Conservation (phyloP, 2,797 vertebrate species). For the Cheirogaleus major region DNA sequence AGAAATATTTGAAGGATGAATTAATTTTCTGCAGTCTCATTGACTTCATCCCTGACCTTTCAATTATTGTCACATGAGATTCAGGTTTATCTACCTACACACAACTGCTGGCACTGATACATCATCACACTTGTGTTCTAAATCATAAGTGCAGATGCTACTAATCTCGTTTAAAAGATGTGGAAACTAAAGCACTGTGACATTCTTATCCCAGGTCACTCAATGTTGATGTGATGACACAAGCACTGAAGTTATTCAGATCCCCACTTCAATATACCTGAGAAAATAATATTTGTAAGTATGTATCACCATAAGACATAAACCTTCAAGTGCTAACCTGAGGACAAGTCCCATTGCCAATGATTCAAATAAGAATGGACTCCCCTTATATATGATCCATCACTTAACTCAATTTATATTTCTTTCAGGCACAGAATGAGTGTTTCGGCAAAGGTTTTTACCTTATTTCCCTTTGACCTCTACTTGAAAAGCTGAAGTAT, state of each 20-base stretch:
- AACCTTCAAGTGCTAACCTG: background rate
- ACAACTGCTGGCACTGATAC: background rate
- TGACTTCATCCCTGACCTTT: background rate
- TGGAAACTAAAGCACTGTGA: background rate
- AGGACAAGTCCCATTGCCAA: background rate
- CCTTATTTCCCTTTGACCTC: conserved; percentile 4
- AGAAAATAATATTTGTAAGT: background rate
- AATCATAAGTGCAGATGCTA: background rate
- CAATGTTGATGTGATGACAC: background rate
- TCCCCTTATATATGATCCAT: background rate
- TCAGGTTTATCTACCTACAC: background rate
- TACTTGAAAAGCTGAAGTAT: conserved; percentile 5
- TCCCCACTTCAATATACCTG: background rate
- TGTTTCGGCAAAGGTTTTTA: background rate
- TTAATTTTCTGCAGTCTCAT: background rate
- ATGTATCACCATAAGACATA: background rate
- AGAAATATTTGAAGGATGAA: conserved; percentile 30
- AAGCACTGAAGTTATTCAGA: background rate
- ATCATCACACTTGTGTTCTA: background rate
- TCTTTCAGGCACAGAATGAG: background rate
- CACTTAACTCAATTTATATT: background rate
- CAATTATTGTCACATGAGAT: background rate
- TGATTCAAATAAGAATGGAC: background rate
- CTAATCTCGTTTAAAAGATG: background rate
- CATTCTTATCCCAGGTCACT: background rate